These are phyloP conservation scores for Drosophila littoralis DNA, from an alignment of 1,140 invertebrate species.

Conservation along the genomic window DNA sequence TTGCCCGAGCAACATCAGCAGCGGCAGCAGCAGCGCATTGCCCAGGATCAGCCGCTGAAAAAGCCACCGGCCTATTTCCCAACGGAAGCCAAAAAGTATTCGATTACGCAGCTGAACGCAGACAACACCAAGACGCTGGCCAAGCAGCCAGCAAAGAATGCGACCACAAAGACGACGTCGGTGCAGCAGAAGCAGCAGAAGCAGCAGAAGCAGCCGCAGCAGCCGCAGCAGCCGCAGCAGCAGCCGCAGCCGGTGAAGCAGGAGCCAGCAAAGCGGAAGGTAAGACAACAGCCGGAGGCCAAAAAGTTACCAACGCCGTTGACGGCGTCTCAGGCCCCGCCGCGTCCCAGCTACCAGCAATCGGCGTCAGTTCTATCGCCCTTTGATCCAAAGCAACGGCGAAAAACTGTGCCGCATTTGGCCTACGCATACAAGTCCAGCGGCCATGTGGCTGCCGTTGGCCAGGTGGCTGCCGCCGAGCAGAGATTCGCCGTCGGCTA, in stretches of 20 bases:
- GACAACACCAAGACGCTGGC: background rate
- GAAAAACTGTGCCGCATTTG: background rate
- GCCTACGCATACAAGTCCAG: background rate
- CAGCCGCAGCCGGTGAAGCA: background rate
- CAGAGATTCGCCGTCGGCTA: background rate
- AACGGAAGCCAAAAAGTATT: background rate
- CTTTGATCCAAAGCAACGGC: background rate
- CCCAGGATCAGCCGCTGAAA: background rate
- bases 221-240: background rate
- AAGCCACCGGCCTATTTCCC: background rate
- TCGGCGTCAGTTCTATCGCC: background rate
- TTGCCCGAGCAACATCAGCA: background rate
- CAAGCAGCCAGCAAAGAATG: background rate
- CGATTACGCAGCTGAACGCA: background rate
- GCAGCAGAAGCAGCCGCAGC: background rate
- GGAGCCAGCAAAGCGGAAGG: background rate
- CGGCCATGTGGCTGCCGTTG: slow-evolving; percentile 1
- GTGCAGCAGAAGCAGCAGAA: background rate
- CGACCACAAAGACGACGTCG: no score
- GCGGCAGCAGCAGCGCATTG: background rate
- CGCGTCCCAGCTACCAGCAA: slow-evolving; percentile 3
- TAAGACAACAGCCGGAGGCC: no score
- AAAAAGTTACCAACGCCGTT: background rate
- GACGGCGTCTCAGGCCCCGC: slow-evolving; percentile 9
- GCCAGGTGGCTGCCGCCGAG: background rate